Evolutionary conservation across 2,888 invertebrate genomes (phyloP).

Genomic region (Nasonovia ribisnigri): DNA sequence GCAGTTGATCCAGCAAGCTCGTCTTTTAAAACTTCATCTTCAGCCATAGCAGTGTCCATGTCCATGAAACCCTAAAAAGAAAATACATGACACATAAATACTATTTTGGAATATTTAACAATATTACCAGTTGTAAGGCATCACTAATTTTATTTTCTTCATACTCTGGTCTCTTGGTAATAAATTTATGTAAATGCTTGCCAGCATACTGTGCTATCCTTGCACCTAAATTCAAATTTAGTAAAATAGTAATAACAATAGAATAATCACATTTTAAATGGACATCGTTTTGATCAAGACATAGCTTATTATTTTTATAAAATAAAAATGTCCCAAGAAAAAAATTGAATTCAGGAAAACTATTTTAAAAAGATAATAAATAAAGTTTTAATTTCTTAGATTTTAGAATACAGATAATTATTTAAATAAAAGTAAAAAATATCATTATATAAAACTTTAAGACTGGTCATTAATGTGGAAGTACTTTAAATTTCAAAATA

Average conservation of each 20-base stretch:
- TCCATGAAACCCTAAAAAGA: slow-evolving; percentile 83
- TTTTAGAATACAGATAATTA: neutral
- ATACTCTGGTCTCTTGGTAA: slow-evolving; percentile 86
- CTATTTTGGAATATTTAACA: neutral
- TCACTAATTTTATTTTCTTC: slow-evolving; percentile 85
- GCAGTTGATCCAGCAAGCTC: slow-evolving; percentile 97
- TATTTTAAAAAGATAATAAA: neutral
- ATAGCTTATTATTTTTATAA: neutral
- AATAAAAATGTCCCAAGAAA: neutral
- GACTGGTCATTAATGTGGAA: neutral
- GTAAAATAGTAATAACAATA: neutral
- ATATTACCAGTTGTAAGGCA: slow-evolving; percentile 83
- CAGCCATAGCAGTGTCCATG: slow-evolving; percentile 92
- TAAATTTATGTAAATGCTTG: slow-evolving; percentile 92
- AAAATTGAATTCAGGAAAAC: neutral
- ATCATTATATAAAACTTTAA: neutral
- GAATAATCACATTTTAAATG: slow-evolving; percentile 1
- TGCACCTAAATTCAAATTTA: slow-evolving; percentile 76
- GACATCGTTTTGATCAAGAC: neutral
- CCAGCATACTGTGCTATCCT: slow-evolving; percentile 95
- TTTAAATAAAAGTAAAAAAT: neutral
- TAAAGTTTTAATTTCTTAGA: neutral
- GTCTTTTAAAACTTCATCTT: slow-evolving; percentile 88
- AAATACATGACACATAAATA: slow-evolving; percentile 23
- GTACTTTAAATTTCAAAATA: neutral